These are phyloP conservation scores for Zophobas morio DNA, from an alignment of 1,140 invertebrate genomes.

Conservation along the genomic window DNA sequence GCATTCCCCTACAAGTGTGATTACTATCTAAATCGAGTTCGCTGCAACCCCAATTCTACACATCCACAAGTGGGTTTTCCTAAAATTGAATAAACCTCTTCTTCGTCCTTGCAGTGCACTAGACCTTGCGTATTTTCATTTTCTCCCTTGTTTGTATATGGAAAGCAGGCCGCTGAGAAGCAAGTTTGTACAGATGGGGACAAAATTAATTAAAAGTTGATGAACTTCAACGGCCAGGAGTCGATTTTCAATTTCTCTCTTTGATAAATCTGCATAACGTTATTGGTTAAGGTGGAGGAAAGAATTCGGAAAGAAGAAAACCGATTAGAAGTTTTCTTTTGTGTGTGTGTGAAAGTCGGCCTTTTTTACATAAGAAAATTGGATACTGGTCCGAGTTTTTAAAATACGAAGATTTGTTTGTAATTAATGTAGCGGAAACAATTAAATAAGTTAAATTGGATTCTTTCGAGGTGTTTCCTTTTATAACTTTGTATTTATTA, in stretches of 20 bases:
- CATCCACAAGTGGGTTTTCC: slow-evolving; percentile 2
- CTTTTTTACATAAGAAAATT: too few relatives aligned
- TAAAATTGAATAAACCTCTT: slow-evolving; percentile 15
- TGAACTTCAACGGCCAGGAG: slow-evolving; percentile 21
- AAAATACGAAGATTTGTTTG: too few relatives aligned
- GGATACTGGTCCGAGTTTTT: too few relatives aligned
- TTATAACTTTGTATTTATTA: too few relatives aligned
- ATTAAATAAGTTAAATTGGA: too few relatives aligned
- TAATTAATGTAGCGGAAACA: too few relatives aligned
- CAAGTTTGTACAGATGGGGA: slow-evolving; percentile 35
- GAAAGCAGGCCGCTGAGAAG: slow-evolving; percentile 1
- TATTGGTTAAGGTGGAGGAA: not conserved
- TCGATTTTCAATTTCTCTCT: slow-evolving; percentile 19
- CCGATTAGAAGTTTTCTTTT: too few relatives aligned
- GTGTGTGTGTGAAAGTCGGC: too few relatives aligned
- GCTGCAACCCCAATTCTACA: not conserved
- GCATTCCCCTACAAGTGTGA: too few relatives aligned
- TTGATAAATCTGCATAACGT: slow-evolving; percentile 10
- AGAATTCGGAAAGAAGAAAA: not conserved
- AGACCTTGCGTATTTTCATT: slow-evolving; percentile 30
- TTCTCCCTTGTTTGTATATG: slow-evolving; percentile 44
- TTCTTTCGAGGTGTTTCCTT: too few relatives aligned
- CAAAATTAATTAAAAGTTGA: slow-evolving; percentile 42
- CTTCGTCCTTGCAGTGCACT: slow-evolving; percentile 26
- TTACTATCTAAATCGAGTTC: too few relatives aligned